Percentiles rank a stretch among this genome's conserved stretches.
Conservation (phyloP, 2,888 invertebrate genomes). For the Agonopterix alstromeriana region DNA sequence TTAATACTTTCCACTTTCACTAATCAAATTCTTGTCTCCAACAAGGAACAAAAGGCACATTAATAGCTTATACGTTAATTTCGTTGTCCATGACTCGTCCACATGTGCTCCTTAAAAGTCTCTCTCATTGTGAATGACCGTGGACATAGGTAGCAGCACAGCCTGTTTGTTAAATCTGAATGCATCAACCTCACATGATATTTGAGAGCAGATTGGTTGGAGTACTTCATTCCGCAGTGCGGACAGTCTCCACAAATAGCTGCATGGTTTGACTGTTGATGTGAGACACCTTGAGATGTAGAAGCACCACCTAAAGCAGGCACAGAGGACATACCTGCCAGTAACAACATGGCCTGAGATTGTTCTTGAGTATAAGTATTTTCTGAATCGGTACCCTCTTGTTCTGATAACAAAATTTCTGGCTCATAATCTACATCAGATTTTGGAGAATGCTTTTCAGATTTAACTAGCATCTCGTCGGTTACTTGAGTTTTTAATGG, state of each 20-base stretch:
- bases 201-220: conserved; percentile 82
- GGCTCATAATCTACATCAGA: conserved; percentile 68
- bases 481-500: conserved; percentile 40
- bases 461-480: conserved; percentile 55
- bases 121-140: conserved; percentile 82
- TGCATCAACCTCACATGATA: conserved; percentile 82
- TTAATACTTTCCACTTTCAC: conserved; percentile 4
- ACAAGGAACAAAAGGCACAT: conserved; percentile 43
- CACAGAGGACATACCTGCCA: conserved; percentile 60
- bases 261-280: conserved; percentile 68
- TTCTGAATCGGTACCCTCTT: conserved; percentile 54
- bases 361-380: conserved; percentile 50
- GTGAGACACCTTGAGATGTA: conserved; percentile 54
- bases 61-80: conserved; percentile 51
- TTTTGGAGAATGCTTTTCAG: conserved; percentile 65
- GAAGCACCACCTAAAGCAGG: conserved; percentile 54
- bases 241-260: conserved; percentile 80
- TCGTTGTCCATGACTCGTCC: conserved; percentile 79
- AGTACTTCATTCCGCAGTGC: conserved; percentile 82
- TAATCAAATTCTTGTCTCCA: neutral
- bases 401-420: conserved; percentile 64
- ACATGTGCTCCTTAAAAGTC: conserved; percentile 83
- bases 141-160: conserved; percentile 83
- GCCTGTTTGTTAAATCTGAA: conserved; percentile 80
- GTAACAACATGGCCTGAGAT: conserved; percentile 51